Base-by-base conservation (phyloP, 2,888 invertebrate genomes). In the Conops quadrifasciatus region DNA sequence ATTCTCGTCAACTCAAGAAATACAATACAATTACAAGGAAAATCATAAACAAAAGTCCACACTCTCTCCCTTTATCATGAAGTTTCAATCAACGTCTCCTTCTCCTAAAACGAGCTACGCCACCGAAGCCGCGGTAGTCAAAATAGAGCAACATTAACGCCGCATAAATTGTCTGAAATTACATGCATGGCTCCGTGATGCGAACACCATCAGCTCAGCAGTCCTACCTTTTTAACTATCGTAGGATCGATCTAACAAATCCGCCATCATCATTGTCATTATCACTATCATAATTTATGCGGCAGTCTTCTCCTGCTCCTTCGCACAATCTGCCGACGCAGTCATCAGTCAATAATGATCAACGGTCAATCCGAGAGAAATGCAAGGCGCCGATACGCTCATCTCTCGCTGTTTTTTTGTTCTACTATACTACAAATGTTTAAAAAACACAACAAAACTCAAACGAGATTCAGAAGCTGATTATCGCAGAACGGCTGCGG, bases 141-240 rank as follows among this genome's bases (percentile, higher is more conserved):
- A 65, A 30, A 28, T 58, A 60, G 21, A 28, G 28, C 78, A 82
- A 83, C 80, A 83, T 83, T 82, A 83, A 80, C 84, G 79, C 83
- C 81, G 83, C 78, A 83, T 83, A 84, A 79, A 84, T 84, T 83
- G 82, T 80, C 82, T 82, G 83, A 84, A 82, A 82, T 83, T 84
- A 83, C 80, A 77, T 71, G 71, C 73, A 75, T 75, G 72, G 68
- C n/a, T n/a, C n/a, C n/a, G n/a, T n/a, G n/a, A n/a, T n/a, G n/a
- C n/a, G n/a, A n/a, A n/a, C n/a, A n/a, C n/a, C n/a, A n/a, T n/a
- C n/a, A n/a, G n/a, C n/a, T n/a, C n/a, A n/a, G n/a, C n/a, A n/a
- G n/a, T n/a, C n/a, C n/a, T 30, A 36, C 21, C 1, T 30, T 58
- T 16, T 36, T 58, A 58, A 13, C 58, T 58, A 58, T 15, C 11